Base-by-base conservation (phyloP, 2,888 invertebrate genomes). In the Cylindroiulus punctatus region DNA sequence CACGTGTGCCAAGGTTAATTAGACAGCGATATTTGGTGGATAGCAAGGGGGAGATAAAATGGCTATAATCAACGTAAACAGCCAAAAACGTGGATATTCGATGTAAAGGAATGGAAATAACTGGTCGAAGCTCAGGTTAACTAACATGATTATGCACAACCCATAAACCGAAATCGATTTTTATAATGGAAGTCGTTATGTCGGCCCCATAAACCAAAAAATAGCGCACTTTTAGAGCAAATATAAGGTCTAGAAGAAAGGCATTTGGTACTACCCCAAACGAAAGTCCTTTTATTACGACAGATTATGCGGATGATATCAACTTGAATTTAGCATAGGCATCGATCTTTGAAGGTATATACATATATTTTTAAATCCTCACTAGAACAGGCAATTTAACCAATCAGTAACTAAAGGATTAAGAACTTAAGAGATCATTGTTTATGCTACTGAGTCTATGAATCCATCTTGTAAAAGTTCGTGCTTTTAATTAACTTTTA, bases 21-120 rank as follows among this genome's bases (percentile, higher is more conserved):
- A 76, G 30, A 76, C 76, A 17, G 14, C 76, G 26, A 76, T 76
- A 76, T 76, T 76, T 30, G 76, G 30, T 30, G 12, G 76, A 76
- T 76, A 76, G 76, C 76, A 30, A 76, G 76, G 76, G 65, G 26
- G 30, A 10, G 12, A 76, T 76, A 76, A 76, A 76, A 76, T 57
- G n/a, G 26, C 76, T 76, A 76, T 76, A 76, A 76, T 76, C 76
- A 76, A 76, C 76, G 14, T 76, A 76, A 76, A 76, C 76, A 76
- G 14, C 4, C 10, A 30, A 76, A 76, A 76, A 30, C 8, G 26
- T 30, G 76, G 14, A 30, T 14, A 26, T 76, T 30, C 14, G 14
- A 76, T 14, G 76, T 12, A 76, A 14, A 76, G 26, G 30, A 30
- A 76, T 76, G 76, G 30, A 76, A 17, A 30, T 30, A 76, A 76